Conservation (phyloP, 2,888 invertebrate genomes). For the Thalpophila matura region DNA sequence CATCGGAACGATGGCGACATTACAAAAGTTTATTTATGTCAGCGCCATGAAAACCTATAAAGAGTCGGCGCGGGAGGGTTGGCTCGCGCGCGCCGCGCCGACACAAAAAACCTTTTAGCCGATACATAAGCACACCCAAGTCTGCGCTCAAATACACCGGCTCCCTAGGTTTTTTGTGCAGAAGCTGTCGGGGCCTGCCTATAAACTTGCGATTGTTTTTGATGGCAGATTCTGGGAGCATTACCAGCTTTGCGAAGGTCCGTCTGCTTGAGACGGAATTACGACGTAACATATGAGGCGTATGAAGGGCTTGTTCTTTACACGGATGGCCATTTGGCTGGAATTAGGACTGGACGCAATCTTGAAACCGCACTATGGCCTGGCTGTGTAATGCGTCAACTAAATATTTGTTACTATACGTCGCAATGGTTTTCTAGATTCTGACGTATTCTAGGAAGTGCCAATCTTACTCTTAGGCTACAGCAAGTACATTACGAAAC, state of each 20-base stretch:
- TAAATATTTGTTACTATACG: too few species aligned
- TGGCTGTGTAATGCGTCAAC: neutral
- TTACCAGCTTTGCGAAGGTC: constrained; percentile 36
- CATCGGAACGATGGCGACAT: constrained; percentile 18
- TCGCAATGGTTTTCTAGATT: too few species aligned
- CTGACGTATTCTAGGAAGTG: too few species aligned
- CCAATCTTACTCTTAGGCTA: too few species aligned
- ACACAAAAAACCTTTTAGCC: constrained; percentile 65
- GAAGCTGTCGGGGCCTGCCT: constrained; percentile 43
- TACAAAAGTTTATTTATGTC: constrained; percentile 51
- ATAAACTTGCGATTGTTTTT: constrained; percentile 45
- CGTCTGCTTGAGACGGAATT: constrained; percentile 36
- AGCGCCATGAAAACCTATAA: constrained; percentile 52
- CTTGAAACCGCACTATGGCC: neutral
- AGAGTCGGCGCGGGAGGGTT: neutral
- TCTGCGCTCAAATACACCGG: constrained; percentile 48
- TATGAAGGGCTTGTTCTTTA: neutral
- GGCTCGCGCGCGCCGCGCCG: constrained; percentile 29
- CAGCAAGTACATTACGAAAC: too few species aligned
- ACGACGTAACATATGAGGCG: constrained; percentile 13
- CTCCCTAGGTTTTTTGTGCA: constrained; percentile 53
- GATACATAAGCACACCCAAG: constrained; percentile 58
- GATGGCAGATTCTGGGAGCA: constrained; percentile 34
- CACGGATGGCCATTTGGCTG: neutral
- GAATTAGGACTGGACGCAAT: neutral